phyloP scores from a whole-genome alignment of 2,113 vertebrate species.

The Cranoglanis bouderius region DNA sequence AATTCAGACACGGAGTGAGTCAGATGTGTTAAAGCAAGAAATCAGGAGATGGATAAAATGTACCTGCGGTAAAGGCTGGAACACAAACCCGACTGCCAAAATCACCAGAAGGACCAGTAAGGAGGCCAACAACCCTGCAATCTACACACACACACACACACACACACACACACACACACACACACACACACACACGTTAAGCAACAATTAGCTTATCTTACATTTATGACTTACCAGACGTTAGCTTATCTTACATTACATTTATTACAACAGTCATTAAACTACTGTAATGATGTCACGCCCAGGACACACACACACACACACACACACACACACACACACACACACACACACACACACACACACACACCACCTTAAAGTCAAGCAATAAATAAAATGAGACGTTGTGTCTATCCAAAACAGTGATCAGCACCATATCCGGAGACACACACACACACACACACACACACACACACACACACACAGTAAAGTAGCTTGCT shows the following conservation, averaged over 20 bases:
- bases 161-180: conserved; percentile 16
- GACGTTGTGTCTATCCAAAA: neutral
- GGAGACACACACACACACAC: neutral
- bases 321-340: conserved; percentile 22
- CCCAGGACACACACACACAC: conserved; percentile 18
- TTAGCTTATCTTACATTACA: neutral
- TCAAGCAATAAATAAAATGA: neutral
- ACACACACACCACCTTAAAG: neutral
- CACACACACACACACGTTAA: neutral
- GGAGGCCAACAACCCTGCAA: conserved; percentile 88
- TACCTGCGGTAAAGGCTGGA: conserved; percentile 92
- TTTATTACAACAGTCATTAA: conserved; percentile 6
- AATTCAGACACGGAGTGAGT: neutral
- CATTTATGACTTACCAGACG: conserved; percentile 24
- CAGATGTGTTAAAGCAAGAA: neutral
- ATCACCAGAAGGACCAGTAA: conserved; percentile 90
- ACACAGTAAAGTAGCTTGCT: neutral
- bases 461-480: neutral
- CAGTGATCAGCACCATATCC: neutral
- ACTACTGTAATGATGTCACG: neutral
- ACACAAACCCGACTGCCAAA: conserved; percentile 90
- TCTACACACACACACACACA: conserved; percentile 68
- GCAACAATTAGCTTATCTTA: neutral
- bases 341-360: conserved; percentile 30
- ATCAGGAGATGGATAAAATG: neutral